These are phyloP conservation scores for Drosophila stalkeri DNA, from an alignment of 2,888 invertebrate genomes.

Conservation along the genomic window DNA sequence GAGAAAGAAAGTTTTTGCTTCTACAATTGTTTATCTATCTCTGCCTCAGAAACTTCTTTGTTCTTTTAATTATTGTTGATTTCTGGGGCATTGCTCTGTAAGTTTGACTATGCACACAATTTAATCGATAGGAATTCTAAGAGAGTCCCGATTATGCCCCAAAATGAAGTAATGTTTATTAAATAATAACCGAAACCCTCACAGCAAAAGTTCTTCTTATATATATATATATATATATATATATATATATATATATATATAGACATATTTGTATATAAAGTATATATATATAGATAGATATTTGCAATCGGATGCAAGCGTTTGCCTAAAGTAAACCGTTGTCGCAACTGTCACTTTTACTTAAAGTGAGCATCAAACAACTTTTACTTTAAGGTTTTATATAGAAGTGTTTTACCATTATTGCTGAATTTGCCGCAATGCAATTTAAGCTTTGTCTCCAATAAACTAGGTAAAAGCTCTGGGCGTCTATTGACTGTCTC, in stretches of 20 bases:
- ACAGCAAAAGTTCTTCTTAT: neutral
- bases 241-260: neutral
- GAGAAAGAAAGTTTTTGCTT: neutral
- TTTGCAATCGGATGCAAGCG: neutral
- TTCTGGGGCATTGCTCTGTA: neutral
- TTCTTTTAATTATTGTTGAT: neutral
- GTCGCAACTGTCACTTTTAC: slow-evolving; percentile 68
- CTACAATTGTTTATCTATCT: neutral
- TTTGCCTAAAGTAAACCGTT: slow-evolving; percentile 52
- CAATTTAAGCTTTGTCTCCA: slow-evolving; percentile 68
- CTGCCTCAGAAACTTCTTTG: neutral
- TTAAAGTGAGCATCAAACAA: slow-evolving; percentile 25
- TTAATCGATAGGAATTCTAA: neutral
- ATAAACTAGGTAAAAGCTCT: slow-evolving; percentile 37
- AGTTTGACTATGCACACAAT: neutral
- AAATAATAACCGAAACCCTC: too few species aligned
- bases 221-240: neutral
- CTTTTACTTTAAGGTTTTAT: slow-evolving; percentile 63
- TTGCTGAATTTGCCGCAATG: slow-evolving; percentile 46
- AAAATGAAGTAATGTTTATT: neutral
- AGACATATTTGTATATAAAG: neutral
- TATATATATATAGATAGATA: neutral
- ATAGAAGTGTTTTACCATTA: slow-evolving; percentile 63
- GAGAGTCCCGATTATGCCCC: neutral
- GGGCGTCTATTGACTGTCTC: slow-evolving; percentile 31